Evolutionary conservation across 2,113 vertebrate genomes (phyloP).

Genomic region (Leucopsar rothschildi): DNA sequence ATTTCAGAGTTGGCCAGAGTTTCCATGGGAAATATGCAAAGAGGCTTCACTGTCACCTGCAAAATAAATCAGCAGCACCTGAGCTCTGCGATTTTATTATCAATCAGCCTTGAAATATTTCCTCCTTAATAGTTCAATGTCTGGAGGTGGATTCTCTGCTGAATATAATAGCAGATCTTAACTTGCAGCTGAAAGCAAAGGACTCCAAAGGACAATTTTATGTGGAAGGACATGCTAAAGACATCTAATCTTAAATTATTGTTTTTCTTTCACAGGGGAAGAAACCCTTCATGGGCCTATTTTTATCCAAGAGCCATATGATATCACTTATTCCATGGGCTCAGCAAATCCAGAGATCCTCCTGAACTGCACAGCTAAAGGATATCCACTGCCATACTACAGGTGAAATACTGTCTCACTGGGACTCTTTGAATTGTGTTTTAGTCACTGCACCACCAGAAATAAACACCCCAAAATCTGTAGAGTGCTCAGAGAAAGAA

Average conservation of each 20-base stretch:
- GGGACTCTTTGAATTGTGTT: background rate
- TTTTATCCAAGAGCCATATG: slow-evolving; percentile 86
- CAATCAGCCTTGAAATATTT: slow-evolving; percentile 57
- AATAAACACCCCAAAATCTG: background rate
- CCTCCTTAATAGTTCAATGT: background rate
- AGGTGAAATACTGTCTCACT: slow-evolving; percentile 65
- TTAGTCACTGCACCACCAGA: background rate
- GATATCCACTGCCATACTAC: slow-evolving; percentile 80
- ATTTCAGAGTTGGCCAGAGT: background rate
- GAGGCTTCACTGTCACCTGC: background rate
- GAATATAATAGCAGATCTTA: background rate
- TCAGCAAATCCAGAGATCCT: slow-evolving; percentile 78
- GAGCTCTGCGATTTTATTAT: slow-evolving; percentile 28
- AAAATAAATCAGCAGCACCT: slow-evolving; percentile 26
- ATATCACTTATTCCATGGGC: slow-evolving; percentile 80
- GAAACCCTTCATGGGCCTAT: slow-evolving; percentile 76
- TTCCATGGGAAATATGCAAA: background rate
- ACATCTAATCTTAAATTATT: background rate
- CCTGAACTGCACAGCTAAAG: slow-evolving; percentile 84
- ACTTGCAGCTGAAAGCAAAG: background rate
- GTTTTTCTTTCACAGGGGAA: slow-evolving; percentile 68
- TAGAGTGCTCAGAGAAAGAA: fast-evolving
- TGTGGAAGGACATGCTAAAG: background rate
- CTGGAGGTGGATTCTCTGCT: slow-evolving; percentile 7
- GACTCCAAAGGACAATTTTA: background rate